Percentiles rank a stretch among this genome's conserved stretches.
These are phyloP conservation scores for Dendrocincla fuliginosa DNA, from an alignment of 2,797 vertebrate species.

Conservation along the genomic window DNA sequence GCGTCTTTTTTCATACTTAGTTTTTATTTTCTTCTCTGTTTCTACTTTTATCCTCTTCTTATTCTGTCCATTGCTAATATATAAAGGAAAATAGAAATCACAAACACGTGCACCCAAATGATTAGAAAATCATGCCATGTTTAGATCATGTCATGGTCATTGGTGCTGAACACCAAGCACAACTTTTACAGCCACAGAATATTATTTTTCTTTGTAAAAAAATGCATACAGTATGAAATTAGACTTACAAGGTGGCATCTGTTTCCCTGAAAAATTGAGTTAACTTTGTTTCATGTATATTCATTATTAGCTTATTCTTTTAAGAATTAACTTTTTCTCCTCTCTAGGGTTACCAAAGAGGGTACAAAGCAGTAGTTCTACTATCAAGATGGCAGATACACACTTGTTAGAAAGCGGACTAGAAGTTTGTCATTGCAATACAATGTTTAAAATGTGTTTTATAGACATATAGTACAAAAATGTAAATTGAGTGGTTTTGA, in stretches of 20 bases:
- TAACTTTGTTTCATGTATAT: neutral
- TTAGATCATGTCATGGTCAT: neutral
- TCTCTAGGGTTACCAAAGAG: neutral
- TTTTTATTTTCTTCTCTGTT: neutral
- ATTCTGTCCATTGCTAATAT: neutral
- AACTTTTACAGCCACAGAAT: neutral
- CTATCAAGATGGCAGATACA: neutral
- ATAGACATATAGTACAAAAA: neutral
- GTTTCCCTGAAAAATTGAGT: neutral
- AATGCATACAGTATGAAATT: neutral
- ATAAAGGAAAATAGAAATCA: neutral
- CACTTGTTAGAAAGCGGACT: neutral
- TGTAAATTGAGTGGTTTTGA: neutral
- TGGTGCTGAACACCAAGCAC: neutral
- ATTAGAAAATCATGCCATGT: neutral
- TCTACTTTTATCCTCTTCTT: neutral
- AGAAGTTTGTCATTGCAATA: neutral
- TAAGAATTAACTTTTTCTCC: neutral
- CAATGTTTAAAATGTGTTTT: neutral
- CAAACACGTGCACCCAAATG: neutral
- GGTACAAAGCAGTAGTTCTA: neutral
- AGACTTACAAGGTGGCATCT: neutral
- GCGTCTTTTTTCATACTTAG: neutral
- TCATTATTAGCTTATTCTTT: neutral
- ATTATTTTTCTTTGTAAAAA: neutral